Conservation (phyloP, 2,113 vertebrate species). For the Trichechus manatus region DNA sequence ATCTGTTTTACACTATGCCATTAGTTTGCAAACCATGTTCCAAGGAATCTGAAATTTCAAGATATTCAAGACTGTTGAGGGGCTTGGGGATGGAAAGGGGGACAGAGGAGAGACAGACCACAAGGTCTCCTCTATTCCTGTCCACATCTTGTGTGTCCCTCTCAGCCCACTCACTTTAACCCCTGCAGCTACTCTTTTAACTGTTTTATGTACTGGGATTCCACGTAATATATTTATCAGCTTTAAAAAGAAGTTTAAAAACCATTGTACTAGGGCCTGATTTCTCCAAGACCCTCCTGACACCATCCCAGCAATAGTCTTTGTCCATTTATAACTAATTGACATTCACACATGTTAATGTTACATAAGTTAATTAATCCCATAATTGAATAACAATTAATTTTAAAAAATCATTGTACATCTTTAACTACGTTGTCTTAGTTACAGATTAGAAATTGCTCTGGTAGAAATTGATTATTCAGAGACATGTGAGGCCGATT, state of each 20-base stretch:
- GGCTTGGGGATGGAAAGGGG: not conserved
- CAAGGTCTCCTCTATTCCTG: not conserved
- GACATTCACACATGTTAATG: conserved; percentile 45
- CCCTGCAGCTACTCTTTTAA: not conserved
- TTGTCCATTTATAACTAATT: conserved; percentile 56
- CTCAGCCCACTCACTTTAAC: not conserved
- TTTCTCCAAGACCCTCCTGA: conserved; percentile 50
- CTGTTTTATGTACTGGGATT: conserved; percentile 45
- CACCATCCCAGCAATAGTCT: not conserved
- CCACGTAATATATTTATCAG: not conserved
- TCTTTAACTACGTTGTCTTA: conserved; percentile 77
- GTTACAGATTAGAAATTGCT: conserved; percentile 81
- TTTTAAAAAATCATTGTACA: conserved; percentile 66
- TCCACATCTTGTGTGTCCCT: not conserved
- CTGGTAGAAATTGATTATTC: conserved; percentile 85
- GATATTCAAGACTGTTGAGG: conserved; percentile 37
- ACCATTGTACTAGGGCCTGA: not conserved
- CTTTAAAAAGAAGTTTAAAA: not conserved
- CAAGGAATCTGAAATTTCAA: conserved; percentile 65
- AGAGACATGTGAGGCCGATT: conserved; percentile 84
- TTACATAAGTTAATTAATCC: conserved; percentile 46
- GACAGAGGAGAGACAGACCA: not conserved
- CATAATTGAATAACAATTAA: conserved; percentile 68
- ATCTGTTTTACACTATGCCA: conserved; percentile 61
- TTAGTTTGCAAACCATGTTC: conserved; percentile 71